Evolutionary conservation across 2,113 vertebrate genomes (phyloP), one percentile per base, ranked within the genome.

Genomic region (Heterotilapia buettikoferi): DNA sequence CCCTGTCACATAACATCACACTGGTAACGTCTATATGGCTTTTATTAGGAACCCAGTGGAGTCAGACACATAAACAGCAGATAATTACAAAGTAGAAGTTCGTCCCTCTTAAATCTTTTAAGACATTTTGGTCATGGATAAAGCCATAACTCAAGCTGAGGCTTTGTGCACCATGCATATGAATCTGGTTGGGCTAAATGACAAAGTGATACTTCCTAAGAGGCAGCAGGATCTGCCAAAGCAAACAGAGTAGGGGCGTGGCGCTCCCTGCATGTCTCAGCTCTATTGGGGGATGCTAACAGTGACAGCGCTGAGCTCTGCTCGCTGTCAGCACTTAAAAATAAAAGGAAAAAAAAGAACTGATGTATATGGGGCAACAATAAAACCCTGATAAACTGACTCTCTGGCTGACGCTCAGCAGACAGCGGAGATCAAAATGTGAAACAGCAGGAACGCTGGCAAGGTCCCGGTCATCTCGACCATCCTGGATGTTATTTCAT

Each of bases 151-250:
- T 81, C 57, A 71, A 82, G 66, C 73, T 84, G 85, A 33, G 82
- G 56, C 61, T 90, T 76, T 68, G 68, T 87, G 90, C 80, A 57
- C 84, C 7, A 19, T 68, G 84, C 88, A 88, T 50, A 59, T 52
- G 76, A 93, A 91, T 82, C 57, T 43, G 61, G 63, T 81, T 85
- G 89, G 81, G 79, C 83, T 73, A 88, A 90, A 94, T 91, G 93
- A 94, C 92, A 95, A 90, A 91, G 93, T 91, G 93, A 96, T 96
- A 93, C 95, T 96, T 96, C 92, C 94, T 94, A 81, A 90, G 95
- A 93, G 86, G 87, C 83, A 86, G n/a, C 18, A 18, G 13, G 84
- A 81, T 86, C 83, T 78, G 93, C 95, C 96, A 96, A 95, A 84
- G 89, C 88, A 93, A 96, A 94, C 94, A 93, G 82, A 91, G 84